These are phyloP conservation scores for Podotricha telesiphe DNA, from an alignment of 2,888 invertebrate species.

Conservation along the genomic window DNA sequence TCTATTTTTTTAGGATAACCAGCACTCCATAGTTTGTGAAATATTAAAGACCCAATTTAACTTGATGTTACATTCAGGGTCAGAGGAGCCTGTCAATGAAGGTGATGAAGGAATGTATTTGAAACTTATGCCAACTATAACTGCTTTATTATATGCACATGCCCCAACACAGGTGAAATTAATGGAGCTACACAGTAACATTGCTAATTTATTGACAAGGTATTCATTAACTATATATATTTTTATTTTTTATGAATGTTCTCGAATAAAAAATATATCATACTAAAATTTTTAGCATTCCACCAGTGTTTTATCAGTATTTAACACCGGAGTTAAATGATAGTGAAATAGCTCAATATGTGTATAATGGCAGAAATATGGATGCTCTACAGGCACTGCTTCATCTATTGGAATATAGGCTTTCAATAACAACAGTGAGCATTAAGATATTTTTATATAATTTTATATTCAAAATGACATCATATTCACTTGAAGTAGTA, in stretches of 20 bases:
- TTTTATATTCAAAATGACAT: neutral
- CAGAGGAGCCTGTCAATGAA: slow-evolving; percentile 76
- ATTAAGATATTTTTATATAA: too few relatives aligned
- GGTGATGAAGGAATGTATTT: slow-evolving; percentile 89
- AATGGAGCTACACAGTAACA: slow-evolving; percentile 89
- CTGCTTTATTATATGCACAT: slow-evolving; percentile 86
- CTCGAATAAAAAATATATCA: neutral
- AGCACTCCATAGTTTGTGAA: slow-evolving; percentile 87
- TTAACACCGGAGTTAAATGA: slow-evolving; percentile 85
- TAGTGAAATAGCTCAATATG: slow-evolving; percentile 73
- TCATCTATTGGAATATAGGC: slow-evolving; percentile 86
- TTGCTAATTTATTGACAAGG: slow-evolving; percentile 91
- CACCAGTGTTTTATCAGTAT: slow-evolving; percentile 88
- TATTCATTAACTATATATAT: slow-evolving; percentile 43
- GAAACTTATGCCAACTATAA: slow-evolving; percentile 88
- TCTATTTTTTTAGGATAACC: slow-evolving; percentile 72
- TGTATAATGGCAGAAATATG: slow-evolving; percentile 90
- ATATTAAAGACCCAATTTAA: slow-evolving; percentile 92
- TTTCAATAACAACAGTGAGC: slow-evolving; percentile 83
- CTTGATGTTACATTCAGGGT: slow-evolving; percentile 83
- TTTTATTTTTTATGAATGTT: neutral
- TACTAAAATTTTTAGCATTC: slow-evolving; percentile 83
- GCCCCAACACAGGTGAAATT: slow-evolving; percentile 84
- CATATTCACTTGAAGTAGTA: too few relatives aligned
- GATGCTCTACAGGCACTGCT: slow-evolving; percentile 89